These are phyloP conservation scores for Conistra vaccinii DNA, from an alignment of 2,888 invertebrate genomes.

Conservation along the genomic window DNA sequence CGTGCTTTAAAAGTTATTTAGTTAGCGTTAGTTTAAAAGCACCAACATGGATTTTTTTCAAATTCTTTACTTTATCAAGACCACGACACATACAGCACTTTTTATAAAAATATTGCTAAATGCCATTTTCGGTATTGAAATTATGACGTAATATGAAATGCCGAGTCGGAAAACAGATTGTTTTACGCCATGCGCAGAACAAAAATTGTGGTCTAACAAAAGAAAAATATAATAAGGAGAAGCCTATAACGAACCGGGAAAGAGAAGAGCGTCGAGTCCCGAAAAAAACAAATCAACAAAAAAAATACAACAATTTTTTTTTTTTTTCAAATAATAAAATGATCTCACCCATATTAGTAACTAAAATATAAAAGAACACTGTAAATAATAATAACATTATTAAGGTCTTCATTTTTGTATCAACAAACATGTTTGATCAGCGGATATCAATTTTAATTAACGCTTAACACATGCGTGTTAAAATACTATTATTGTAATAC, in stretches of 20 bases:
- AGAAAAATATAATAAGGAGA: neutral
- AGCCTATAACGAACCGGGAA: neutral
- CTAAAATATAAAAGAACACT: conserved; percentile 30
- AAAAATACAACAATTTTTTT: neutral
- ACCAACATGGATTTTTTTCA: too few relatives aligned
- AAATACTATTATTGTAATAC: neutral
- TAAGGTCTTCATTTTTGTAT: conserved; percentile 29
- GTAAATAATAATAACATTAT: conserved; percentile 17
- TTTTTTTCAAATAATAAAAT: neutral
- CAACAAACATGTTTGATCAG: neutral
- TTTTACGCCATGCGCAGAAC: neutral
- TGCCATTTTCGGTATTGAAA: neutral
- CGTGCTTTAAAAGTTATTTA: too few relatives aligned
- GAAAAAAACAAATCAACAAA: neutral
- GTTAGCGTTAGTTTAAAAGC: too few relatives aligned
- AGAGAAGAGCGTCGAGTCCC: neutral
- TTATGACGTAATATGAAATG: neutral
- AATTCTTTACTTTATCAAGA: too few relatives aligned
- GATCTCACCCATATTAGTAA: conserved; percentile 36
- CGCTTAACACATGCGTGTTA: neutral
- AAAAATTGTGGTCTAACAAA: neutral
- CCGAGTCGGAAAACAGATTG: neutral
- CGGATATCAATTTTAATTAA: neutral
- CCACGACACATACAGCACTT: too few relatives aligned
- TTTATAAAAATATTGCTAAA: too few relatives aligned